These are phyloP conservation scores for Amphipoea lucens DNA, from an alignment of 2,888 invertebrate genomes.

Conservation along the genomic window DNA sequence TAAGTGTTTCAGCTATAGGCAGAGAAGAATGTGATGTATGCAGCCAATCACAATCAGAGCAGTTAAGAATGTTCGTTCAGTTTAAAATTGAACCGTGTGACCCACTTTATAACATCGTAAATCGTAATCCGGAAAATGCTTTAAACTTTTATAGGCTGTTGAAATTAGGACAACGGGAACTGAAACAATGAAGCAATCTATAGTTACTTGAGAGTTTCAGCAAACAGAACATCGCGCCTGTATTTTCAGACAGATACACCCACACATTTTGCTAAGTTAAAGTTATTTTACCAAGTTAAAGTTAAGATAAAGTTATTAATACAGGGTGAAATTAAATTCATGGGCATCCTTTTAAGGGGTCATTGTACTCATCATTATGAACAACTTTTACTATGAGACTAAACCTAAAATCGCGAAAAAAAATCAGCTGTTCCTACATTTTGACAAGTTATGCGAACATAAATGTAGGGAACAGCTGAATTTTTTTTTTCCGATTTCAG, in stretches of 20 bases:
- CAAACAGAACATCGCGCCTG: not conserved
- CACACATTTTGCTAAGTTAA: not conserved
- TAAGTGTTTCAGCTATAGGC: not conserved
- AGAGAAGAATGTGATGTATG: not conserved
- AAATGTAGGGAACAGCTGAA: too few species aligned
- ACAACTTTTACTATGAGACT: too few species aligned
- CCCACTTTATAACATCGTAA: slow-evolving; percentile 43
- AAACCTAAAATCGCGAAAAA: too few species aligned
- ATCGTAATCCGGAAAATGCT: slow-evolving; percentile 46
- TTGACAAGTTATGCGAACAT: too few species aligned
- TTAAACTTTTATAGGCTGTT: slow-evolving; percentile 46
- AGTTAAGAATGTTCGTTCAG: slow-evolving; percentile 17
- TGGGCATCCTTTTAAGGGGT: too few species aligned
- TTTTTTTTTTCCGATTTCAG: too few species aligned
- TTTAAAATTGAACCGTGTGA: slow-evolving; percentile 37
- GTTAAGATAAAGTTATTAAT: too few species aligned
- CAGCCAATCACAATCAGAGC: slow-evolving; percentile 13
- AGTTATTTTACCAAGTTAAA: too few species aligned
- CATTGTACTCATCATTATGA: too few species aligned
- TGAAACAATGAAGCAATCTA: slow-evolving; percentile 39
- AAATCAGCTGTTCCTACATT: too few species aligned
- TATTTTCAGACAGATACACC: not conserved
- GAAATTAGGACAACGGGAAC: slow-evolving; percentile 50
- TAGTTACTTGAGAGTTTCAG: not conserved
- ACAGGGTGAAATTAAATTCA: too few species aligned